phyloP scores from a whole-genome alignment of 2,888 invertebrate genomes.

The Dryocosmus kuriphilus region DNA sequence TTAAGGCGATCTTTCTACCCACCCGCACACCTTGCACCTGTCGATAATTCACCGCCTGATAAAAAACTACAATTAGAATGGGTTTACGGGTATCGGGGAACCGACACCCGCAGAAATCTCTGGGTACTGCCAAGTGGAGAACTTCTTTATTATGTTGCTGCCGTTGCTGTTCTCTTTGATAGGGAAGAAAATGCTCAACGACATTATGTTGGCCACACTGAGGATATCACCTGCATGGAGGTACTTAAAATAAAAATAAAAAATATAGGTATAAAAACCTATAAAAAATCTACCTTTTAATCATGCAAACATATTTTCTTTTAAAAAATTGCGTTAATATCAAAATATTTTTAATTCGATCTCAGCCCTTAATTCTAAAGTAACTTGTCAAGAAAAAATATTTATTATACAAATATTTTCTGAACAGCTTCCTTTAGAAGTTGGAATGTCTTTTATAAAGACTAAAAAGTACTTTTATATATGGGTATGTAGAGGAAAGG shows the following conservation, averaged over 20 bases:
- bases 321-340: background rate
- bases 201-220: slow-evolving; percentile 94
- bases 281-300: background rate
- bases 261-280: too few species aligned
- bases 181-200: slow-evolving; percentile 92
- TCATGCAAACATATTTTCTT: background rate
- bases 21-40: slow-evolving; percentile 90
- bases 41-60: slow-evolving; percentile 92
- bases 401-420: too few species aligned
- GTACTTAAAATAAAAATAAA: slow-evolving; percentile 77
- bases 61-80: slow-evolving; percentile 94
- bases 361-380: too few species aligned
- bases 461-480: too few species aligned
- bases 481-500: too few species aligned
- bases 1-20: slow-evolving; percentile 91
- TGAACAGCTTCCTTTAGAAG: too few species aligned
- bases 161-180: slow-evolving; percentile 93
- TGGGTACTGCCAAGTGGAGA: slow-evolving; percentile 97
- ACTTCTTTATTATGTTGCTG: slow-evolving; percentile 94
- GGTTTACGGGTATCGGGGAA: slow-evolving; percentile 98
- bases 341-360: too few species aligned
- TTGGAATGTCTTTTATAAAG: too few species aligned
- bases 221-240: slow-evolving; percentile 90
- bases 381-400: too few species aligned
- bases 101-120: slow-evolving; percentile 92